Evolutionary conservation across 2,113 vertebrate species (phyloP).

Genomic region (Vanacampus margaritifer): DNA sequence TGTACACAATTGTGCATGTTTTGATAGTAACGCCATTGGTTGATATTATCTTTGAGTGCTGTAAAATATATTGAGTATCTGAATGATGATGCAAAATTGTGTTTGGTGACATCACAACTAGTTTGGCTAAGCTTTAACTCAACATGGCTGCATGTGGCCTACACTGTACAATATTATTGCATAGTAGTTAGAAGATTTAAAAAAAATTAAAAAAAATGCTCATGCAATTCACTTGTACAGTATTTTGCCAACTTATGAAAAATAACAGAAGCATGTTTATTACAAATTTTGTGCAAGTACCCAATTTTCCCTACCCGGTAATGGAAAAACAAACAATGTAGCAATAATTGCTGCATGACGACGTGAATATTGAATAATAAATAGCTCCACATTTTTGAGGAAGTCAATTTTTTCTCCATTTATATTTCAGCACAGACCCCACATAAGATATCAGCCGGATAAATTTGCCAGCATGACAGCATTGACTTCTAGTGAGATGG

Average conservation of each 20-base stretch:
- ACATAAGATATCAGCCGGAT: conserved; percentile 20
- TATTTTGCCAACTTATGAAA: neutral
- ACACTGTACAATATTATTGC: neutral
- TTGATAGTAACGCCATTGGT: neutral
- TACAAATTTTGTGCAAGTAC: neutral
- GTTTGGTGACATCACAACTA: neutral
- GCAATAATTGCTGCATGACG: too few relatives aligned
- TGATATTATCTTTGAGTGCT: neutral
- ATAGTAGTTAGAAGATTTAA: neutral
- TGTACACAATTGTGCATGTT: neutral
- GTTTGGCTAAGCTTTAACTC: neutral
- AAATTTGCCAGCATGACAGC: conserved; percentile 15
- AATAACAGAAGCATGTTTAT: neutral
- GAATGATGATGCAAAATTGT: neutral
- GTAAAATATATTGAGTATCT: neutral
- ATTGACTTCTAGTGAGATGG: conserved; percentile 28
- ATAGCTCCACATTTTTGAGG: neutral
- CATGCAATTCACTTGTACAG: neutral
- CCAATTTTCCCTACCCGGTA: neutral
- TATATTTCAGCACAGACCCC: neutral
- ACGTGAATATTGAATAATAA: neutral
- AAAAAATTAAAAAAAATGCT: neutral
- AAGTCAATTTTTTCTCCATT: neutral
- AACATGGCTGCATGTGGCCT: neutral
- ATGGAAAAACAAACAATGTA: neutral